Evolutionary conservation across 2,113 vertebrate species (phyloP).

Genomic region (Callaeas wilsoni): DNA sequence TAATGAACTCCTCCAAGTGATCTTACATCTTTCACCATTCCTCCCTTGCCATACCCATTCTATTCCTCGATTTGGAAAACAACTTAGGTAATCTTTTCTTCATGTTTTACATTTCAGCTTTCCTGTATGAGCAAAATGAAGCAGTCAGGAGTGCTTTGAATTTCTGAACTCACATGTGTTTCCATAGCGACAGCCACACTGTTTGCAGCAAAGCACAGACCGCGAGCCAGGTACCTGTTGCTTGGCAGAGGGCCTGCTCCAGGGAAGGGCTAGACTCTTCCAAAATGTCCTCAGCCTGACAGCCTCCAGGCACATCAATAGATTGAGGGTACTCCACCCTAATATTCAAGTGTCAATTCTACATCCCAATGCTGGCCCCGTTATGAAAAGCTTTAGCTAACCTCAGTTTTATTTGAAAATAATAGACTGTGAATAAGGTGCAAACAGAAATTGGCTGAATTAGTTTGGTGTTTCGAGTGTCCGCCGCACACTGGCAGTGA

Average conservation of each 20-base stretch:
- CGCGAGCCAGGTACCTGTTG: not conserved
- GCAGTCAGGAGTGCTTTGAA: not conserved
- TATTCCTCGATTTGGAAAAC: not conserved
- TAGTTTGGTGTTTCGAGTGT: not conserved
- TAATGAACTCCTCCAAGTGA: not conserved
- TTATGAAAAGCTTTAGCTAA: not conserved
- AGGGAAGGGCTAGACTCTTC: not conserved
- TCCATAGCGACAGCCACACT: not conserved
- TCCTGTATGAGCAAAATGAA: not conserved
- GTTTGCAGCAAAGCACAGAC: not conserved
- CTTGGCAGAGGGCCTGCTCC: not conserved
- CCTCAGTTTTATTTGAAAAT: not conserved
- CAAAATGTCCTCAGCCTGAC: not conserved
- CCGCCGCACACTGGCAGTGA: not conserved
- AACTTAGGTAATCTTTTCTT: not conserved
- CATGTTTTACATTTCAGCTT: not conserved
- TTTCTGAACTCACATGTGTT: not conserved
- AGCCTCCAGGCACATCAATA: rapidly evolving
- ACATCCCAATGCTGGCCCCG: not conserved
- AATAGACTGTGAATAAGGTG: not conserved
- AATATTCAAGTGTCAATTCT: not conserved
- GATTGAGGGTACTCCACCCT: not conserved
- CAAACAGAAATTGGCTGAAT: not conserved
- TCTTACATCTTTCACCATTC: not conserved
- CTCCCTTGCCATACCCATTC: not conserved